Base-by-base conservation (phyloP, 2,888 invertebrate species). In the Palloptera scutellata region DNA sequence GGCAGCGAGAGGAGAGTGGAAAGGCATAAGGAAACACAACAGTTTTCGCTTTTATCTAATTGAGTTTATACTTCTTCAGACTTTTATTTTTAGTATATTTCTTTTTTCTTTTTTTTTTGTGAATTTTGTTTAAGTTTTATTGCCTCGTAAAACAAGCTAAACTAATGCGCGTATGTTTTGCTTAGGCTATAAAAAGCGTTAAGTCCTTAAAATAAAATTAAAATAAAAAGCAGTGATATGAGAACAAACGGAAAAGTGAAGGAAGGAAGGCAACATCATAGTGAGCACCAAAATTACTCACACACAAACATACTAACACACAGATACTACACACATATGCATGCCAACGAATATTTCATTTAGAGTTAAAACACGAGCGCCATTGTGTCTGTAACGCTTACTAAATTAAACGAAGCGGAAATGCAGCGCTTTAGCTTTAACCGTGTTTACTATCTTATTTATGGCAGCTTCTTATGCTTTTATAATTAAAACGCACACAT, bases 131-230 rank as follows among this genome's bases (percentile, higher is more conserved):
- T 64, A 64, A 64, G 55, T 64, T 64, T 64, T 64, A 64, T 64
- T 55, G 57, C 64, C 64, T 70, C 72, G 54, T 73, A 72, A 73
- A 74, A 72, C 66, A 65, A 70, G 70, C 67, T 57, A 71, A 73
- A 74, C 64, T 66, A 70, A 70, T 67, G 68, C 68, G 62, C 66
- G 71, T 71, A 61, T 71, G 67, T 65, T n/a, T 52, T 70, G 65
- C 69, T 68, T 70, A 61, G 69, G 72, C 68, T 62, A 69, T 69
- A 71, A 72, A 72, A 71, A 69, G 60, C 69, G 70, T 53, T 69
- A 71, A 72, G 70, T 75, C 72, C 74, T 75, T 75, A 74, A 75
- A 75, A 75, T 69, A 55, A 72, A 73, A 74, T 75, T 71, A 73
- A 74, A 75, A 71, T 70, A 70, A 70, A 73, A 43, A 52, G 30